Conservation (phyloP, 2,797 vertebrate genomes). For the Schizopygopsis malacanthus region DNA sequence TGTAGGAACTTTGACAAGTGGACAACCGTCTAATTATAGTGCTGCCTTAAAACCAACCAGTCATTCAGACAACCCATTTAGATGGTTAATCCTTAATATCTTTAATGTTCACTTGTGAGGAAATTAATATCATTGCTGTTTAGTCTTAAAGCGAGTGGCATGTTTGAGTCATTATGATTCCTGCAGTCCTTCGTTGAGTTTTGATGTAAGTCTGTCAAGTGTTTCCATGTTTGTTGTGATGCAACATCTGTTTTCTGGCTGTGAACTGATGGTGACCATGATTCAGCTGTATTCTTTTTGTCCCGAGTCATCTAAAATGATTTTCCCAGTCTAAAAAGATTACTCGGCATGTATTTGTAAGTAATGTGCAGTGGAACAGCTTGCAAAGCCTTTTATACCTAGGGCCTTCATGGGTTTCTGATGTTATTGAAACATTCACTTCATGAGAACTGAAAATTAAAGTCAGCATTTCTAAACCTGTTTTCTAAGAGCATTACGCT, state of each 20-base stretch:
- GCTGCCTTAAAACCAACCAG: not conserved
- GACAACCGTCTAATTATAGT: not conserved
- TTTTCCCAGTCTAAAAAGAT: not conserved
- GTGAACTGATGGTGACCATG: not conserved
- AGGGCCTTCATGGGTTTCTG: not conserved
- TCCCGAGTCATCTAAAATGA: not conserved
- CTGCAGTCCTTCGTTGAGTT: slow-evolving; percentile 6
- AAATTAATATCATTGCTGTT: not conserved
- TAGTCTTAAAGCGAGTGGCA: not conserved
- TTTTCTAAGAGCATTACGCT: not conserved
- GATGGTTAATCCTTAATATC: not conserved
- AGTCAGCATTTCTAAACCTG: not conserved
- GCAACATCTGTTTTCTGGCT: not conserved
- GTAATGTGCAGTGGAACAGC: not conserved
- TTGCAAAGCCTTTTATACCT: not conserved
- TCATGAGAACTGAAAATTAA: not conserved
- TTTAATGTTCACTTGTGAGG: not conserved
- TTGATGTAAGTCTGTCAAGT: slow-evolving; percentile 44
- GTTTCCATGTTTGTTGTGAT: slow-evolving; percentile 49
- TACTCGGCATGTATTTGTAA: not conserved
- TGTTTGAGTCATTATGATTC: not conserved
- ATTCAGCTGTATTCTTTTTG: not conserved
- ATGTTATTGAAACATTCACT: not conserved
- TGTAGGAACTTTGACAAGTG: not conserved
- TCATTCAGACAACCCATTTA: not conserved